Evolutionary conservation across 2,888 invertebrate species (phyloP).

Genomic region (Drosophila formosana): DNA sequence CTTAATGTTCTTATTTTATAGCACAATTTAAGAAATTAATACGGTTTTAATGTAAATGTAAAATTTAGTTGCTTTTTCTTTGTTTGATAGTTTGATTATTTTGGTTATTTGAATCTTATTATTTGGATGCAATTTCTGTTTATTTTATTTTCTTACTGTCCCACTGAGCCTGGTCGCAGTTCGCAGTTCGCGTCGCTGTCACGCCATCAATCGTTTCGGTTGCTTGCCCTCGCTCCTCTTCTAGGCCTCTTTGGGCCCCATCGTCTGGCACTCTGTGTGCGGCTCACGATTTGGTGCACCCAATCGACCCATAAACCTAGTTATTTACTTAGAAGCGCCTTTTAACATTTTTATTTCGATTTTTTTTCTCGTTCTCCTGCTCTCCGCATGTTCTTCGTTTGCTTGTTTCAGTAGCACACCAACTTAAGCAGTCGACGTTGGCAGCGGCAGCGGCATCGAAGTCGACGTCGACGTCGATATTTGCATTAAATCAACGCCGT

Average conservation of each 20-base stretch:
- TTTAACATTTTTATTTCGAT: conserved; percentile 69
- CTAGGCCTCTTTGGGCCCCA: background rate
- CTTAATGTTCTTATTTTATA: background rate
- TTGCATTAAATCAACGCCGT: conserved; percentile 74
- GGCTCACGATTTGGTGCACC: conserved; percentile 83
- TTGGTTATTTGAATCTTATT: background rate
- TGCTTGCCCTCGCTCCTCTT: background rate
- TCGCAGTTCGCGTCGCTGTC: conserved; percentile 29
- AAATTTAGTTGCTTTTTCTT: background rate
- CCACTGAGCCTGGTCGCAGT: conserved; percentile 27
- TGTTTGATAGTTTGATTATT: no score
- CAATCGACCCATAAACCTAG: conserved; percentile 85
- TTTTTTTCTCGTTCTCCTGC: conserved; percentile 17
- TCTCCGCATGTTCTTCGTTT: conserved; percentile 50
- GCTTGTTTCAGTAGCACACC: conserved; percentile 52
- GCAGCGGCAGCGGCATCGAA: conserved; percentile 9
- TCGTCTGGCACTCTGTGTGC: conserved; percentile 57
- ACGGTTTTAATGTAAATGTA: no score
- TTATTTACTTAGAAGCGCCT: conserved; percentile 82
- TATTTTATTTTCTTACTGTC: background rate
- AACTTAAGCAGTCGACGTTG: conserved; percentile 44
- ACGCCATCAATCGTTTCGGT: conserved; percentile 54
- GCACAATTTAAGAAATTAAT: no score
- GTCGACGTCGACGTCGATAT: conserved; percentile 45
- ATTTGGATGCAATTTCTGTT: background rate